Evolutionary conservation across 2,113 vertebrate genomes (phyloP).

Genomic region (Hypocryptadius cinnamomeus): DNA sequence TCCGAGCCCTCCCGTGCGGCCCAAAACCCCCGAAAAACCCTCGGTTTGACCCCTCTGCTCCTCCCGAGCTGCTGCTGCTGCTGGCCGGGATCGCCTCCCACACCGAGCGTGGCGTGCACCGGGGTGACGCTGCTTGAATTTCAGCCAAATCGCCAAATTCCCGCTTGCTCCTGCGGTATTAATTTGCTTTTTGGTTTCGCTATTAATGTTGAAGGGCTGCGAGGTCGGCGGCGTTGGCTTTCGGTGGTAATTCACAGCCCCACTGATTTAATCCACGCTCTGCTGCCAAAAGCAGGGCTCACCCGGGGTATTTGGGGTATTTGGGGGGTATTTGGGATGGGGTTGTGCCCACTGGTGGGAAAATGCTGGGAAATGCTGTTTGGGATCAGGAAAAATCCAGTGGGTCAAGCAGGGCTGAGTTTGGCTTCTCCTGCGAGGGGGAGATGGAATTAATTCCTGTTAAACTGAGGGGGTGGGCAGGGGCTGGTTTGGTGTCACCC

Average conservation of each 20-base stretch:
- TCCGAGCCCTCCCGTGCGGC: not conserved
- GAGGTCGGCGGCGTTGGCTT: conserved; percentile 55
- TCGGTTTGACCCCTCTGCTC: not conserved
- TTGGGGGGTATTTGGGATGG: fast-evolving
- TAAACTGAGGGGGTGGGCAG: not conserved
- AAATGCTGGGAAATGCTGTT: not conserved
- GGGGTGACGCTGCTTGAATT: not conserved
- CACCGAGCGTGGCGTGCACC: fast-evolving
- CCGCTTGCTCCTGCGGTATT: conserved; percentile 35
- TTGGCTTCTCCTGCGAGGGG: not conserved
- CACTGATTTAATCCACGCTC: not conserved
- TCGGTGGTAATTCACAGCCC: conserved; percentile 54
- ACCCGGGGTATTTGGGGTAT: fast-evolving
- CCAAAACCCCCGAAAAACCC: fast-evolving
- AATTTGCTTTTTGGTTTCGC: conserved; percentile 72
- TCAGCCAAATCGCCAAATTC: not conserved
- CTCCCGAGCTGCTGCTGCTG: fast-evolving
- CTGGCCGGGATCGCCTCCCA: fast-evolving
- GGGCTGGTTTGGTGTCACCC: not conserved
- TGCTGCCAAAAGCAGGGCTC: not conserved
- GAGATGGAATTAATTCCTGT: not conserved
- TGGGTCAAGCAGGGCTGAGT: not conserved
- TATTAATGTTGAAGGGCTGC: conserved; percentile 65
- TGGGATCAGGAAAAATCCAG: fast-evolving
- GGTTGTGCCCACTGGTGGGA: not conserved